Evolutionary conservation across 2,888 invertebrate species (phyloP).

Genomic region (Synergus umbraculus): DNA sequence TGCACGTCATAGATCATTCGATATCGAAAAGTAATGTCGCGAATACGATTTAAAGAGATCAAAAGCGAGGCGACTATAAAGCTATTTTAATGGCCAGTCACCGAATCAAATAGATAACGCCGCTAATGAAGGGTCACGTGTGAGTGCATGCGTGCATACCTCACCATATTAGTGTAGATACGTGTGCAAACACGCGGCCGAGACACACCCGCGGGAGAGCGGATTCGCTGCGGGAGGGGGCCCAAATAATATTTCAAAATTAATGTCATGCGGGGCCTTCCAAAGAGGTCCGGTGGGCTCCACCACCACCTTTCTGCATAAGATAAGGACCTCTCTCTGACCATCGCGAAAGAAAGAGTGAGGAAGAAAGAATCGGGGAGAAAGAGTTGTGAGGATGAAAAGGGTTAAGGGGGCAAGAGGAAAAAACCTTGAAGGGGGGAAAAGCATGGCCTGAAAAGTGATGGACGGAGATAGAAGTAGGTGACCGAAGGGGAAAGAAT

Average conservation of each 20-base stretch:
- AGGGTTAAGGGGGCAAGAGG: not conserved
- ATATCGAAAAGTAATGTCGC: conserved; percentile 9
- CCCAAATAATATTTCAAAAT: conserved; percentile 75
- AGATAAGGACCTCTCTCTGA: conserved; percentile 21
- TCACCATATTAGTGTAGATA: not conserved
- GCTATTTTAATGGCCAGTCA: conserved; percentile 29
- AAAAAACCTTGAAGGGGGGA: not conserved
- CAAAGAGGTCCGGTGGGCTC: conserved; percentile 62
- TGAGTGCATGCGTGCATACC: conserved; percentile 30
- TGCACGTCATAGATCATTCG: not conserved
- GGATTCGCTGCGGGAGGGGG: conserved; percentile 51
- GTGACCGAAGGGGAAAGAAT: conserved; percentile 9
- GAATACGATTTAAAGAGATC: conserved; percentile 17
- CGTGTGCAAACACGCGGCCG: conserved; percentile 50
- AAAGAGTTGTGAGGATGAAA: not conserved
- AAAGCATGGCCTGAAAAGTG: conserved; percentile 13
- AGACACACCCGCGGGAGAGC: conserved; percentile 44
- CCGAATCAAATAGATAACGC: conserved; percentile 31
- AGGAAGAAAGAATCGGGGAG: not conserved
- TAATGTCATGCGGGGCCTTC: conserved; percentile 70
- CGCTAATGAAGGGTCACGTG: conserved; percentile 29
- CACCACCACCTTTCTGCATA: conserved; percentile 9
- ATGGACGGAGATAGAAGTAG: conserved; percentile 27
- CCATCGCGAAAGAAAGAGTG: conserved; percentile 33
- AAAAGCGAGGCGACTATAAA: conserved; percentile 19